phyloP scores from a whole-genome alignment of 2,797 vertebrate genomes.

The Merluccius polli region DNA sequence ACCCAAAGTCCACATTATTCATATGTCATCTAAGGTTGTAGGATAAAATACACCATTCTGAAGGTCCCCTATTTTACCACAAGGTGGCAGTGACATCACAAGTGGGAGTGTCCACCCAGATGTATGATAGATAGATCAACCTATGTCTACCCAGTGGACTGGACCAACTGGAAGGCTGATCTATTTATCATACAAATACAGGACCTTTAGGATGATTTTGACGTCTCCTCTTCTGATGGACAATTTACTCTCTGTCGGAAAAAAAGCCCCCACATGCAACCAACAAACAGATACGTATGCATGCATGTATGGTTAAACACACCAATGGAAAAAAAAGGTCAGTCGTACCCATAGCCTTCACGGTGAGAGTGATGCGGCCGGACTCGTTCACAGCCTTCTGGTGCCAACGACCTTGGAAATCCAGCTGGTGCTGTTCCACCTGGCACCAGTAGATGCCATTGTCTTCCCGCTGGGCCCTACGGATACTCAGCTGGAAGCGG shows the following conservation, averaged over 20 bases:
- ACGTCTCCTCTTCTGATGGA: slow-evolving; percentile 18
- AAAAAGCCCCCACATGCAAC: no score
- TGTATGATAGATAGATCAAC: no score
- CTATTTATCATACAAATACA: no score
- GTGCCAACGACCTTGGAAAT: slow-evolving; percentile 38
- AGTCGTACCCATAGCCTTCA: slow-evolving; percentile 46
- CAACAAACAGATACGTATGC: no score
- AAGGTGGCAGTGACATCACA: no score
- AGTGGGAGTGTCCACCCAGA: no score
- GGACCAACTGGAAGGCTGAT: no score
- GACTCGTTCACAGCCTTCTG: slow-evolving; percentile 34
- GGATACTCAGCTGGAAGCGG: slow-evolving; percentile 46
- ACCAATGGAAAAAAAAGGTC: no score
- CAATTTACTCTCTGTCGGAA: slow-evolving; percentile 38
- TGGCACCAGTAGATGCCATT: slow-evolving; percentile 50
- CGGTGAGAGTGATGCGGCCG: slow-evolving; percentile 27
- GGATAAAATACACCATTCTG: neutral
- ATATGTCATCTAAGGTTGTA: neutral
- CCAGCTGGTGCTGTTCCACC: slow-evolving; percentile 54
- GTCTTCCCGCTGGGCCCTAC: slow-evolving; percentile 35
- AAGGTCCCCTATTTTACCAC: neutral
- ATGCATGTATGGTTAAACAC: no score
- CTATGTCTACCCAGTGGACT: no score
- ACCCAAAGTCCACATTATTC: neutral
- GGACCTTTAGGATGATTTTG: no score